Percentiles rank a stretch among this genome's conserved stretches.
Conservation (phyloP, 2,113 vertebrate genomes). For the Oophaga pumilio region DNA sequence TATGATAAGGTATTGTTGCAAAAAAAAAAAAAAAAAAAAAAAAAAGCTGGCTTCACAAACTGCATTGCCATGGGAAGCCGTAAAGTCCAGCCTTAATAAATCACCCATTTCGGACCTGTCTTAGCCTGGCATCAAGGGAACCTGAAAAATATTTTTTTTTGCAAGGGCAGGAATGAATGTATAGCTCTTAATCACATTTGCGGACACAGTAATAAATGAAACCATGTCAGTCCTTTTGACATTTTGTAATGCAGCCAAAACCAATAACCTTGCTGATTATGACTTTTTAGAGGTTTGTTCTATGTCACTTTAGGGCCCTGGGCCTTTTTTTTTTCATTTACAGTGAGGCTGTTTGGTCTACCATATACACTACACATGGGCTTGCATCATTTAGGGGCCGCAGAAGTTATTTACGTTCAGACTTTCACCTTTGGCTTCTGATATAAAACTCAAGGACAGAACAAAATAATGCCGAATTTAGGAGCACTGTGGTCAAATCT, state of each 20-base stretch:
- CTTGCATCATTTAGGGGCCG: neutral
- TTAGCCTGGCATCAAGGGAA: neutral
- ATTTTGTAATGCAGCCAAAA: neutral
- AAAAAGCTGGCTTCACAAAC: neutral
- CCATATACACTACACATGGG: neutral
- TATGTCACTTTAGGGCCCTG: neutral
- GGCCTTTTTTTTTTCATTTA: neutral
- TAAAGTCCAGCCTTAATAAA: constrained; percentile 31
- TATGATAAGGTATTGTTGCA: constrained; percentile 20
- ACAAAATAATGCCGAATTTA: neutral
- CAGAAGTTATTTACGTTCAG: neutral
- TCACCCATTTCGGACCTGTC: constrained; percentile 41
- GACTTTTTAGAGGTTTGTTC: neutral
- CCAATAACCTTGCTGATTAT: constrained; percentile 34
- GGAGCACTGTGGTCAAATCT: neutral
- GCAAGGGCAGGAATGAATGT: constrained; percentile 35
- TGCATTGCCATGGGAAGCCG: constrained; percentile 11
- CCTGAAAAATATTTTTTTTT: constrained; percentile 2
- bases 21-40: neutral
- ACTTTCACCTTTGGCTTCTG: neutral
- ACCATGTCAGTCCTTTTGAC: constrained; percentile 10
- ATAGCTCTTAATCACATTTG: constrained; percentile 43
- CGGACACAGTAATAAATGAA: constrained; percentile 25
- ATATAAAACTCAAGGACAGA: neutral
- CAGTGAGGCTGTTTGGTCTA: neutral